A percentile compares a stretch with the other conserved stretches of the same genome.
Evolutionary conservation across 2,113 vertebrate species (phyloP).

Genomic region (Mustela nigripes): DNA sequence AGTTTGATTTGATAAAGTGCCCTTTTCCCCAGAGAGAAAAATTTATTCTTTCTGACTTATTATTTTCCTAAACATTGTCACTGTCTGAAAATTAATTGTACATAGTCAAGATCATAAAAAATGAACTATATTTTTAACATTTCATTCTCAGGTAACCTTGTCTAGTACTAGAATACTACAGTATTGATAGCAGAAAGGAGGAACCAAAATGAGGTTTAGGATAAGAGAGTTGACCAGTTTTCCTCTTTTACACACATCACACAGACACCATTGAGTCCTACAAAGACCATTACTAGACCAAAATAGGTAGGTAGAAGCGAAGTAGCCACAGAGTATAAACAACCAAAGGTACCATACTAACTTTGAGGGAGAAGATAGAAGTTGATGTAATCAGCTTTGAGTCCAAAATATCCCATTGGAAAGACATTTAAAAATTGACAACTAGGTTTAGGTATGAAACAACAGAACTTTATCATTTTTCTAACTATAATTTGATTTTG

Average conservation of each 20-base stretch:
- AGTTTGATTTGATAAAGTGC: slow-evolving; percentile 37
- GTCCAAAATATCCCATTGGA: slow-evolving; percentile 37
- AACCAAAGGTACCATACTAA: not conserved
- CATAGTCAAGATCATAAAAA: not conserved
- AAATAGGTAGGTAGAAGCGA: slow-evolving; percentile 14
- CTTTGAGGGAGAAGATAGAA: slow-evolving; percentile 46
- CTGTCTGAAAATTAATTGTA: slow-evolving; percentile 53
- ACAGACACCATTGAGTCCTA: not conserved
- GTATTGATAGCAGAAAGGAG: slow-evolving; percentile 36
- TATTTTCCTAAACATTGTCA: slow-evolving; percentile 27
- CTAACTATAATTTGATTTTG: slow-evolving; percentile 27
- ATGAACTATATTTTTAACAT: slow-evolving; percentile 53
- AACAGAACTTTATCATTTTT: slow-evolving; percentile 34
- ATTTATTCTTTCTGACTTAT: slow-evolving; percentile 40
- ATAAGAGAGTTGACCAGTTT: slow-evolving; percentile 7
- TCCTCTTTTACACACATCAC: not conserved
- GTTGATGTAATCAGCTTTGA: not conserved
- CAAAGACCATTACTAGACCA: not conserved
- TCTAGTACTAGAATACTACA: slow-evolving; percentile 20
- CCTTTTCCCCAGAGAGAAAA: slow-evolving; percentile 31
- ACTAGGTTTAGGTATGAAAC: slow-evolving; percentile 1
- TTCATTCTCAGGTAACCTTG: slow-evolving; percentile 50
- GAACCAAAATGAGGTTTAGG: slow-evolving; percentile 32
- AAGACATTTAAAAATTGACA: slow-evolving; percentile 24
- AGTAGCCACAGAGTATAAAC: not conserved